Evolutionary conservation across 1,140 invertebrate species (phyloP), one percentile per base, ranked within the genome.

Genomic region (Battus philenor): DNA sequence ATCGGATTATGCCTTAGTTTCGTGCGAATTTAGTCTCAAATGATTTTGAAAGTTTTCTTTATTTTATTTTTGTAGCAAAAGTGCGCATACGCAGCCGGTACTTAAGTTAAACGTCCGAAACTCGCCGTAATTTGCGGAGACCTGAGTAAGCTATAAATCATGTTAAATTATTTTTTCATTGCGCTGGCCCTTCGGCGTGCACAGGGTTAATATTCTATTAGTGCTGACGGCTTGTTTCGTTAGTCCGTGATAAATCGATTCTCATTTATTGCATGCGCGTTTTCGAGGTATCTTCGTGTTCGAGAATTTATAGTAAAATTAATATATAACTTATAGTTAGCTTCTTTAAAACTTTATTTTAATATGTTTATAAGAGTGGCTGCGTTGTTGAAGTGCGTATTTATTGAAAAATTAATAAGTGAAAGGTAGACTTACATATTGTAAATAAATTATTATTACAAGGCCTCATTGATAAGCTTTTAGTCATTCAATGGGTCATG

Each of bases 81-180:
- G 54, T 70, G 63, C 60, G 62, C 66, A 52, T 59, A 65, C 70
- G 68, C 71, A 73, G 66, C 38, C 55, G 46, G 56, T 73, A 72
- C 59, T 84, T 84, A 79, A 69, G 65, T 76, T 84, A 84, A 84
- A 76, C 74, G 77, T 63, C 59, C 61, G 53, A 72, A 78, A 78
- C 65, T 64, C 60, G 46, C 58, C 31, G 64, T 68, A 81, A 79
- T 81, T 81, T 73, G 68, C 69, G 47, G 46, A 34, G 50, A 38
- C 31, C 60, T 76, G 77, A 83, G 67, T 83, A 71, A 83, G 79
- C 79, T 74, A 83, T 83, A 83, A 81, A 83, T 83, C 77, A 66
- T 56, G 59, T 38, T 59, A 71, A 80, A 80, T 80, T 78, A 75
- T 80, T 75, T 77, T 79, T 77, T 76, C 73, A 79, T 80, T 80